phyloP scores from a whole-genome alignment of 2,888 invertebrate species.

The Ernsta delagoae region DNA sequence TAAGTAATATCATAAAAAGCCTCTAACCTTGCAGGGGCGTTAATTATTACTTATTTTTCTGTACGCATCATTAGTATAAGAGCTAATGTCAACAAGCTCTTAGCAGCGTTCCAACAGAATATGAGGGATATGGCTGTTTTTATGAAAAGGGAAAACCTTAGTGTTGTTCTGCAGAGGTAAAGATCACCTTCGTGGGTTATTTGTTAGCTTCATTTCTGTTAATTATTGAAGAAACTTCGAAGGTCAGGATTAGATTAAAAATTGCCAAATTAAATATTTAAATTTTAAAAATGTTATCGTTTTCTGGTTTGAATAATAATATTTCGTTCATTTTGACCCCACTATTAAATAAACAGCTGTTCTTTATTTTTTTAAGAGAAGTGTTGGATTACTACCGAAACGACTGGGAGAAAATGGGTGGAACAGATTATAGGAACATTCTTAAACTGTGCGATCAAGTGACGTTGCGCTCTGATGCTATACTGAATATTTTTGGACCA shows the following conservation, averaged over 20 bases:
- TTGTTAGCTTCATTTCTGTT: too few relatives aligned
- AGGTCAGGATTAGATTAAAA: too few relatives aligned
- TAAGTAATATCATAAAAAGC: too few relatives aligned
- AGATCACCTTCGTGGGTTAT: too few relatives aligned
- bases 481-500: conserved; percentile 67
- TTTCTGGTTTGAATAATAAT: too few relatives aligned
- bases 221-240: too few relatives aligned
- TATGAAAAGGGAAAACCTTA: conserved; percentile 62
- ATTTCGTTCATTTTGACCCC: neutral
- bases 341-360: neutral
- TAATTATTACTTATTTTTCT: conserved; percentile 67
- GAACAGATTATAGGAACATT: conserved; percentile 63
- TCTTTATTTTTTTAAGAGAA: conserved; percentile 49
- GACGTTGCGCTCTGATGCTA: conserved; percentile 68
- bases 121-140: conserved; percentile 63
- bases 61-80: conserved; percentile 73
- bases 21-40: conserved; percentile 52
- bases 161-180: conserved; percentile 56
- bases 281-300: too few relatives aligned
- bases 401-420: conserved; percentile 71
- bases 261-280: too few relatives aligned
- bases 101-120: conserved; percentile 69
- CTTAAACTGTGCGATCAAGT: conserved; percentile 72
- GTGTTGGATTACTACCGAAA: conserved; percentile 63
- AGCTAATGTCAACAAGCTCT: conserved; percentile 67